These are phyloP conservation scores for Unio pictorum DNA, from an alignment of 2,888 invertebrate species.

Conservation along the genomic window DNA sequence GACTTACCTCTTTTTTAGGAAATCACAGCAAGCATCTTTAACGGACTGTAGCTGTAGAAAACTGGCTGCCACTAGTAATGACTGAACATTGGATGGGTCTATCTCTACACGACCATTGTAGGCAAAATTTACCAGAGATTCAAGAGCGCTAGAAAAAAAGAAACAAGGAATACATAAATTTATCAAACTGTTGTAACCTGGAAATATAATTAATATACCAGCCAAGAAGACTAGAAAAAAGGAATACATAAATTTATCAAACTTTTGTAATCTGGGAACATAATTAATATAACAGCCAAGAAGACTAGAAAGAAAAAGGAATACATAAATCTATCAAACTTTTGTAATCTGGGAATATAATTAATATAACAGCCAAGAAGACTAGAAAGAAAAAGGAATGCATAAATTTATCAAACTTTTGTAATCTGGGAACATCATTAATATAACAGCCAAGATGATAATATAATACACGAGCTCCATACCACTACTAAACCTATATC, in stretches of 20 bases:
- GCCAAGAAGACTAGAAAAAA: conserved; percentile 9
- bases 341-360: too few species aligned
- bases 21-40: conserved; percentile 87
- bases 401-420: too few species aligned
- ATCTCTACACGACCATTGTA: conserved; percentile 85
- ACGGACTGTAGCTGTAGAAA: conserved; percentile 86
- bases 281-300: conserved; percentile 71
- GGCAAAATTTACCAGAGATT: conserved; percentile 87
- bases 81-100: conserved; percentile 86
- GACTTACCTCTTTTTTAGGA: conserved; percentile 80
- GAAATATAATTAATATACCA: too few species aligned
- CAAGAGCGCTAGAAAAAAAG: conserved; percentile 79
- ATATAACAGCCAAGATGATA: too few species aligned
- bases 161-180: background rate
- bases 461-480: too few species aligned
- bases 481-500: too few species aligned
- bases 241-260: too few species aligned
- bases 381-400: conserved; percentile 72
- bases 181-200: too few species aligned
- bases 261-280: too few species aligned
- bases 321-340: too few species aligned
- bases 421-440: too few species aligned
- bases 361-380: conserved; percentile 75
- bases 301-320: conserved; percentile 75
- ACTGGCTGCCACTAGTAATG: conserved; percentile 87